These are phyloP conservation scores for Henricia sp. DNA, from an alignment of 53 echinoderm and acorn worm genomes.

Conservation along the genomic window DNA sequence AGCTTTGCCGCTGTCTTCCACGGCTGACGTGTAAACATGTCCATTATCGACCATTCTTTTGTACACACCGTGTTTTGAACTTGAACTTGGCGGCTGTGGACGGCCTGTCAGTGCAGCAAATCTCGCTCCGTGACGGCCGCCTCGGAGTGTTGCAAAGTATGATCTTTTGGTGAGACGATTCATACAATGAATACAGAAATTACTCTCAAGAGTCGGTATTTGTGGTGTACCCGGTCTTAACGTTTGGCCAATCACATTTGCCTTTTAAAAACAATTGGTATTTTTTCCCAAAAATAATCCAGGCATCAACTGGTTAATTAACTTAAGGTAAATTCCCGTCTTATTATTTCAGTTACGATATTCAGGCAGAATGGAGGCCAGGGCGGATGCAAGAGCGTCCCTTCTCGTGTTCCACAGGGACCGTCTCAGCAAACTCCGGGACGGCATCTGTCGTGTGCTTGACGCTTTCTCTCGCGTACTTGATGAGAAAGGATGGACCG, in stretches of 20 bases:
- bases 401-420: slow-evolving; percentile 73
- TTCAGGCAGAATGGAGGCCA: background rate
- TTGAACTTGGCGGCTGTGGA: too few species aligned
- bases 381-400: background rate
- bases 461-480: slow-evolving; percentile 69
- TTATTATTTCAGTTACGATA: background rate
- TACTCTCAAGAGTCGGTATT: background rate
- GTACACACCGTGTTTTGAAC: too few species aligned
- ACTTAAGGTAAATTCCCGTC: background rate
- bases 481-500: slow-evolving; percentile 1
- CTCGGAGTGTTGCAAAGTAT: too few species aligned
- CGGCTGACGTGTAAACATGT: too few species aligned
- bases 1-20: too few species aligned
- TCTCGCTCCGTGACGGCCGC: too few species aligned
- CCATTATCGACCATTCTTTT: too few species aligned
- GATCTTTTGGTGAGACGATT: background rate
- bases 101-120: too few species aligned
- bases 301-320: background rate
- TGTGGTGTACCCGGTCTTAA: too few species aligned
- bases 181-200: background rate
- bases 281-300: too few species aligned
- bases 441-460: slow-evolving; percentile 74
- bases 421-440: slow-evolving; percentile 77
- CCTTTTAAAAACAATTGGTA: too few species aligned
- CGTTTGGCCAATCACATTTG: too few species aligned